A percentile compares a stretch with the other conserved stretches of the same genome.
Conservation (phyloP, 2,113 vertebrate genomes). For the Aldabrachelys gigantea region DNA sequence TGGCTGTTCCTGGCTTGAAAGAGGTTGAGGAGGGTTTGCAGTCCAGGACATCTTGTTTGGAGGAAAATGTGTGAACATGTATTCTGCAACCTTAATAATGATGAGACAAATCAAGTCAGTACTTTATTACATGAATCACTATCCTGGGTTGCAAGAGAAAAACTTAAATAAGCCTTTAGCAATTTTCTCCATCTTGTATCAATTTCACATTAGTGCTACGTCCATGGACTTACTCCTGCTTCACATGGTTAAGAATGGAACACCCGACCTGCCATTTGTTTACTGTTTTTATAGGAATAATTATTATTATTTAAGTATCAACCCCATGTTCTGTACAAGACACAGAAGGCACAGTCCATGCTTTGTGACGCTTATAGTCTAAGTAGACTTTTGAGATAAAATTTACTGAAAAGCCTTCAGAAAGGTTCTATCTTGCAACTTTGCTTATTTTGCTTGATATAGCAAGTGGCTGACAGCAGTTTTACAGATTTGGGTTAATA, state of each 20-base stretch:
- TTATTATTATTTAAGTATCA: not conserved
- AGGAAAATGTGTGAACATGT: not conserved
- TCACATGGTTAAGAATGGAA: not conserved
- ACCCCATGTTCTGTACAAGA: not conserved
- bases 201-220: not conserved
- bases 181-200: not conserved
- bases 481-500: not conserved
- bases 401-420: not conserved
- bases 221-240: not conserved
- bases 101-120: not conserved
- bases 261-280: not conserved
- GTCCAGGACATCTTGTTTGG: not conserved
- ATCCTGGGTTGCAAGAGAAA: not conserved
- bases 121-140: not conserved
- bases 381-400: not conserved
- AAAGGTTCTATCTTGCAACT: not conserved
- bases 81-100: not conserved
- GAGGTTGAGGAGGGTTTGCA: not conserved
- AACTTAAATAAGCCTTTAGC: not conserved
- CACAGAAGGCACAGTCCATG: not conserved
- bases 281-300: not conserved
- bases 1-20: not conserved
- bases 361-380: not conserved
- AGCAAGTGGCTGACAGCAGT: not conserved
- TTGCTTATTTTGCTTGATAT: not conserved